A percentile compares a stretch with the other conserved stretches of the same genome.
phyloP scores from a whole-genome alignment of 1,140 invertebrate genomes.

The Neomicropteryx cornuta region DNA sequence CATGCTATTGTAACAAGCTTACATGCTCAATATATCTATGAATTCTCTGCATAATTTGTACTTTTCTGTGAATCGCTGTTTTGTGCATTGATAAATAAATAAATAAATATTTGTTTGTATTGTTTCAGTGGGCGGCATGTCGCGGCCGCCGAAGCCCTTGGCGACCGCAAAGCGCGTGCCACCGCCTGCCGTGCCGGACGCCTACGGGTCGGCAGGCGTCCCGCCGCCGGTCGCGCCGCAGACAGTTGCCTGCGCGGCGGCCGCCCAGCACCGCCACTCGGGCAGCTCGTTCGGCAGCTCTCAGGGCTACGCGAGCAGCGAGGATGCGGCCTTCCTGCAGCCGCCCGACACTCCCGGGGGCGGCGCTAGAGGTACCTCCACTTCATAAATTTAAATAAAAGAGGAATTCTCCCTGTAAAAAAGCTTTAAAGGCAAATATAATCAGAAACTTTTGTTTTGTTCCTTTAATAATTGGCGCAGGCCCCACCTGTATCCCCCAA shows the following conservation, averaged over 20 bases:
- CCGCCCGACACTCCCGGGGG: conserved; percentile 34
- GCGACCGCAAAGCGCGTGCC: conserved; percentile 72
- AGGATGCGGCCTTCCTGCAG: conserved; percentile 49
- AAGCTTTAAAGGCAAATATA: too few relatives aligned
- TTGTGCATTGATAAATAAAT: too few relatives aligned
- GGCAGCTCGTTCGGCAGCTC: conserved; percentile 62
- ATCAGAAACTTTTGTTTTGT: too few relatives aligned
- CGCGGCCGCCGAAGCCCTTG: conserved; percentile 60
- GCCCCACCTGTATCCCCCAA: too few relatives aligned
- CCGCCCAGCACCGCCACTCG: conserved; percentile 53
- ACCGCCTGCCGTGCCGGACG: conserved; percentile 68
- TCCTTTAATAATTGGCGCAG: too few relatives aligned
- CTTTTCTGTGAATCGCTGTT: too few relatives aligned
- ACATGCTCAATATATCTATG: too few relatives aligned
- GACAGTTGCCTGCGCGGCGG: conserved; percentile 26
- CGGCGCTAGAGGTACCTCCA: conserved; percentile 36
- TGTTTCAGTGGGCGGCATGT: conserved; percentile 68
- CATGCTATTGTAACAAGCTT: too few relatives aligned
- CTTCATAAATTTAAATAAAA: too few relatives aligned
- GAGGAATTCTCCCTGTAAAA: too few relatives aligned
- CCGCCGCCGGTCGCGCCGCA: conserved; percentile 24
- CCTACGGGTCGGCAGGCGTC: conserved; percentile 31
- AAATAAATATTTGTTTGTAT: conserved; percentile 18
- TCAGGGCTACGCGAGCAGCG: conserved; percentile 61
- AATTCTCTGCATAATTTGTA: too few relatives aligned